A percentile compares a stretch with the other conserved stretches of the same genome.
phyloP scores from a whole-genome alignment of 2,113 vertebrate genomes.

The Heptranchias perlo region DNA sequence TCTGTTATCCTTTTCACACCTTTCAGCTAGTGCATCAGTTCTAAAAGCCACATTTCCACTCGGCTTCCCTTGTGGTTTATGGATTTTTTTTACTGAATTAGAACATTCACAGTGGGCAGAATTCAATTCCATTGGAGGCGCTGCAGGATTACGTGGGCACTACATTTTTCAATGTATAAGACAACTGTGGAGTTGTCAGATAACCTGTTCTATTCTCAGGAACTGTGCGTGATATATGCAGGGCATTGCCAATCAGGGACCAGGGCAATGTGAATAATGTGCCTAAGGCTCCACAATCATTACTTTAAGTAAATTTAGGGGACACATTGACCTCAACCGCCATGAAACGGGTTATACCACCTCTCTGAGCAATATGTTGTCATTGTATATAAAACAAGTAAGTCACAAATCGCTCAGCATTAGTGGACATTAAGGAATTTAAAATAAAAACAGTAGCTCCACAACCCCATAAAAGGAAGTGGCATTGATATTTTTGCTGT shows the following conservation, averaged over 20 bases:
- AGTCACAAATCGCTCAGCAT: not conserved
- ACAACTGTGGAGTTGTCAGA: not conserved
- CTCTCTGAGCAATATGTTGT: not conserved
- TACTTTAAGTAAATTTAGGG: not conserved
- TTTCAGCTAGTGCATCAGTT: slow-evolving; percentile 12
- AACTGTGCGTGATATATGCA: not conserved
- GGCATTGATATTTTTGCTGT: not conserved
- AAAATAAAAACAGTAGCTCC: not conserved
- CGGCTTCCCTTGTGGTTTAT: not conserved
- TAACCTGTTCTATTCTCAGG: not conserved
- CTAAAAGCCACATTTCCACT: not conserved
- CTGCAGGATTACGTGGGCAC: not conserved
- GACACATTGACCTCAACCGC: not conserved
- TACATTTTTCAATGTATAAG: not conserved
- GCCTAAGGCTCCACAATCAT: not conserved
- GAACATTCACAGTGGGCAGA: not conserved
- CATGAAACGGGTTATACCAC: not conserved
- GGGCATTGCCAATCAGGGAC: not conserved
- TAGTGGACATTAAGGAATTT: not conserved
- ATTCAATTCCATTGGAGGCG: not conserved
- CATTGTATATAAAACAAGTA: not conserved
- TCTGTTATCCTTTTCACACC: slow-evolving; percentile 18
- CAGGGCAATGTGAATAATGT: not conserved
- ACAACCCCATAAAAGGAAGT: not conserved
- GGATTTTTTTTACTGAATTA: not conserved